Base-by-base conservation (phyloP, 2,113 vertebrate genomes). In the Bubo blakistoni region DNA sequence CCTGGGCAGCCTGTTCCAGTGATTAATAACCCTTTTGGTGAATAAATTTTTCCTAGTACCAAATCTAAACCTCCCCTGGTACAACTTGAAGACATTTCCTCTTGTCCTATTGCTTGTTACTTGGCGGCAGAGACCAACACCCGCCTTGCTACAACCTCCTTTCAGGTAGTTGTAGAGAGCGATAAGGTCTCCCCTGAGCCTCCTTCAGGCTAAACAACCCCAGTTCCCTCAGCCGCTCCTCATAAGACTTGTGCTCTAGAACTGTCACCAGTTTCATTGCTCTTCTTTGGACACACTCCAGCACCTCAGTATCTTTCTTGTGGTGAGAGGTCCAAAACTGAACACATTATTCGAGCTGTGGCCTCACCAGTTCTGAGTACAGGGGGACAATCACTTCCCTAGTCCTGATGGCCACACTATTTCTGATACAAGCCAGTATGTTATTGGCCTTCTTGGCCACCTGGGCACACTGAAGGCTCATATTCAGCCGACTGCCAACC, bases 401-500 rank as follows among this genome's bases (percentile, higher is more conserved):
- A 4, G 1, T 22, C 24, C 38, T 36, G 18, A 7, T 76, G 44
- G 8, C 21, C 25, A 30, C 11, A 6, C 3, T 30, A 3, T 22
- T 79, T 6, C 29, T 74, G 8, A 16, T 34, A 9, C 4, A 66
- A 10, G 8, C 12, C 32, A 40, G 25, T 22, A 66, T 27, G 25
- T 5, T 6, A 2, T 22, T 44, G 34, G 59, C 10, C 24, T 62
- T 20, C 46, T 47, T 21, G 19, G 18, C 11, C 7, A 13, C 17
- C 44, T 58, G 26, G 5, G 8, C 38, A 72, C 9, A 19, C 46
- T 47, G 46, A 19, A 32, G 34, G 42, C 10, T 72, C 10, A 7
- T 14, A 8, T 44, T n/a, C n/a, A 69, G 7, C 5, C 0, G 0
- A 3, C 24, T 55, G 18, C 36, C 0, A 0, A 51, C 3, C 16